Percentiles rank a stretch among this genome's conserved stretches.
Evolutionary conservation across 2,888 invertebrate species (phyloP).

Genomic region (Chromoteleia sp.): DNA sequence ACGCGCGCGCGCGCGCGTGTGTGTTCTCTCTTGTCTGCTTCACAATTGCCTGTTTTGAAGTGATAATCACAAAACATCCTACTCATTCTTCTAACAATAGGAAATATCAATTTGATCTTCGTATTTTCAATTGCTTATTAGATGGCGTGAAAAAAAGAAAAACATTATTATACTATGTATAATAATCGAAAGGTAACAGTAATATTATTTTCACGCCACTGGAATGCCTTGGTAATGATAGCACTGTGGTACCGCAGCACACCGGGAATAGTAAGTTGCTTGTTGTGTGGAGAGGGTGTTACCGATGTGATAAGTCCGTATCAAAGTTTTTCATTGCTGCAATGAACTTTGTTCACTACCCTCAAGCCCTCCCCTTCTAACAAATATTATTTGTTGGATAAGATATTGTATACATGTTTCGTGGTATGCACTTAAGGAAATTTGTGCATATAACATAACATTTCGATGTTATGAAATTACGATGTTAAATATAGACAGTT

Average conservation of each 20-base stretch:
- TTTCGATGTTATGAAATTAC: too few relatives aligned
- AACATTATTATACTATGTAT: slow-evolving; percentile 30
- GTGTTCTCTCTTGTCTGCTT: slow-evolving; percentile 32
- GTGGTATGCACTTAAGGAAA: too few relatives aligned
- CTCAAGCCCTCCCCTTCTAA: not conserved
- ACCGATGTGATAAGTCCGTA: slow-evolving; percentile 36
- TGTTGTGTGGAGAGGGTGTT: slow-evolving; percentile 17
- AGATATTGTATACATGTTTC: not conserved
- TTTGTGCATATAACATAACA: too few relatives aligned
- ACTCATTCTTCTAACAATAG: slow-evolving; percentile 51
- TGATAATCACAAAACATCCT: slow-evolving; percentile 45
- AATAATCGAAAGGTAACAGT: slow-evolving; percentile 43
- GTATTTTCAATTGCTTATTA: slow-evolving; percentile 53
- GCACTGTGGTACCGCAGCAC: slow-evolving; percentile 15
- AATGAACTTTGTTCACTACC: slow-evolving; percentile 2
- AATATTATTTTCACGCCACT: slow-evolving; percentile 48
- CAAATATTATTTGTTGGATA: slow-evolving; percentile 15
- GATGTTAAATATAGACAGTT: too few relatives aligned
- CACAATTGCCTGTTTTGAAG: slow-evolving; percentile 50
- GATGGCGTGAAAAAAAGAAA: slow-evolving; percentile 37
- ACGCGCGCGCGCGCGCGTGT: too few relatives aligned
- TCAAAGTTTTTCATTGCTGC: slow-evolving; percentile 37
- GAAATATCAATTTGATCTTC: slow-evolving; percentile 41
- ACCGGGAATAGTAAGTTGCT: slow-evolving; percentile 5
- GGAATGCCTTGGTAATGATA: slow-evolving; percentile 34